Base-by-base conservation (phyloP, 2,888 invertebrate genomes). In the Yponomeuta malinellus region DNA sequence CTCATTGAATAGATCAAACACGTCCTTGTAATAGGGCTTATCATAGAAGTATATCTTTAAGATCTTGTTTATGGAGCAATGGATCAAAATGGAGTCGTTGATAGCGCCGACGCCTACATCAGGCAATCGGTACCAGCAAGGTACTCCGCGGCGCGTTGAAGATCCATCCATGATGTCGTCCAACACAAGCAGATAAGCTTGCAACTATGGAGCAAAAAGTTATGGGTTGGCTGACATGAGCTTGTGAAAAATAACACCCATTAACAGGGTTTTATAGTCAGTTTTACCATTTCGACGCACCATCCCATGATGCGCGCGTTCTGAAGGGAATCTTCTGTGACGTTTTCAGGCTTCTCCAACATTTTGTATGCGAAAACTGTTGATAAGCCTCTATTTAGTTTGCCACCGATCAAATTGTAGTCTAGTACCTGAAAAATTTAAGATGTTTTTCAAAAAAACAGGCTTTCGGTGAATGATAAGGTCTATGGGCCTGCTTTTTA, bases 161-260 rank as follows among this genome's bases (percentile, higher is more conserved):
- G 98, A 96, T 0, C 93, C 90, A 83, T 99, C 99, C 96, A 98
- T 97, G 69, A 99, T 95, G 83, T 99, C 99, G 84, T 99, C 99
- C 43, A 94, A 86, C 0, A 99, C 94, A 59, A 99, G 84, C 76
- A 97, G 96, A 84, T 95, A 96, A 10, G 96, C 95, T 91, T 98
- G 98, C 1, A 97, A 83, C 98, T 98, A 89, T 48, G 90, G 86
- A 15, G 75, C 48, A 59, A 71, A 63, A 64, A 31, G 4, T 23
- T 64, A 64, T 64, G 31, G 3, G 64, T 23, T 10, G 29, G 2
- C 3, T 64, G 64, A 64, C n/a, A 10, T 2, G 12, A 5, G 10
- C 8, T 64, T 64, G 23, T 10, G 29, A 64, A 29, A 29, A 64
- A 12, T 31, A 64, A 29, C 29, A 64, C 9, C 64, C 2, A 23